Evolutionary conservation across 1,140 invertebrate species (phyloP), one percentile per base, ranked within the genome.

Genomic region (Radopholus similis): DNA sequence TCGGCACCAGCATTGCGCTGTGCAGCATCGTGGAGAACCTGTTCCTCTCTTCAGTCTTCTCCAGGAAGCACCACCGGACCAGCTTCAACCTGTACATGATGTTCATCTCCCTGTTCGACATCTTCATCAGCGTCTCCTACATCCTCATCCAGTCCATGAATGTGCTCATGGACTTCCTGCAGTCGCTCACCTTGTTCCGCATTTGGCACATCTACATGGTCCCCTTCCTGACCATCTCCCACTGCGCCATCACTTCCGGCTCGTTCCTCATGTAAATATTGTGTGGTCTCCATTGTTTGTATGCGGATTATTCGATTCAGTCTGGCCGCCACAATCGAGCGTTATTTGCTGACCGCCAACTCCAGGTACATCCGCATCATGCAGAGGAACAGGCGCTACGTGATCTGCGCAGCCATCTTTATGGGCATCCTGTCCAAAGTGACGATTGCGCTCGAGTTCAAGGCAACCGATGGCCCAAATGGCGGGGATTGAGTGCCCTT

Each of bases 91-190:
- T 44, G 40, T 80, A 82, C 66, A 69, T 80, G 57, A 72, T 80
- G 64, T 73, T 80, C 15, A 63, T 80, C 9, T 76, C 78, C 2
- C 68, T 80, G 49, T 81, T 81, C 56, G 78, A 80, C 49, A 63
- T 80, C 28, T 80, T 81, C 70, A 68, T 80, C 44, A 77, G 71
- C 35, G 47, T 68, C 57, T 73, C 78, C 18, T 80, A 81, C 59
- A 74, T 80, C 11, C 57, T 74, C 38, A 57, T 80, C 49, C 80
- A 81, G 76, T 75, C 72, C 11, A 74, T 79, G 23, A 81, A 81
- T 47, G 78, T 79, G 30, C 47, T 78, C 21, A 71, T 64, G 11
- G 76, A 80, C 53, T 80, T 76, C 53, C 47, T 76, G 13, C 54
- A 69, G 32, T 78, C 75, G 15, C 56, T 66, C 23, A 54, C 63